Conservation (phyloP, 2,888 invertebrate species). For the Dione vanillae region DNA sequence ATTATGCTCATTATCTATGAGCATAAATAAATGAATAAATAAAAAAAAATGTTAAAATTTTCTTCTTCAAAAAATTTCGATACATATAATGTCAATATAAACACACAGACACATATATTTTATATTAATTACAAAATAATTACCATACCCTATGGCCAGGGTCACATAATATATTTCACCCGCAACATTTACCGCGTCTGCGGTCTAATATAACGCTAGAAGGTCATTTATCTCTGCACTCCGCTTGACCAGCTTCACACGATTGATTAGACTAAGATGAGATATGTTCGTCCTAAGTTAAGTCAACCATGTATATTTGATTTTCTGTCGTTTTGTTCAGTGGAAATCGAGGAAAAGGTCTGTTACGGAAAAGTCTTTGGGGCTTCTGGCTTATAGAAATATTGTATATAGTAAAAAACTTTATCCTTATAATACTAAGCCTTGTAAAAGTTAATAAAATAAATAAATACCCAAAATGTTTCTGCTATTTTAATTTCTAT, state of each 20-base stretch:
- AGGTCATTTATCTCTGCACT: constrained; percentile 33
- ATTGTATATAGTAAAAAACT: no score
- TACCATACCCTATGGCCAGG: constrained; percentile 11
- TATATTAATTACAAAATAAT: neutral
- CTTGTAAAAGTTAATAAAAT: no score
- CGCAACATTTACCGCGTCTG: constrained; percentile 47
- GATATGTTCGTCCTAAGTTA: constrained; percentile 13
- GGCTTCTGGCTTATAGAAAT: neutral
- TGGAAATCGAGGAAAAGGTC: neutral
- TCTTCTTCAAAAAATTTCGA: no score
- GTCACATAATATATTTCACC: constrained; percentile 54
- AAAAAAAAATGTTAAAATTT: no score
- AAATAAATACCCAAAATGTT: no score
- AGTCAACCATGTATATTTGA: constrained; percentile 23
- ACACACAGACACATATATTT: neutral
- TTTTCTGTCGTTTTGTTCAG: neutral
- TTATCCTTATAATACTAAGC: no score
- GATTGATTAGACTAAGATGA: constrained; percentile 34
- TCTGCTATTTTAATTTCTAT: no score
- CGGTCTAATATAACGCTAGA: constrained; percentile 44
- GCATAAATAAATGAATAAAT: no score
- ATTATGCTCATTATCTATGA: no score
- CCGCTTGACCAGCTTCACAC: constrained; percentile 34
- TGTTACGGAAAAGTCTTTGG: no score
- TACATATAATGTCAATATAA: no score